phyloP scores from a whole-genome alignment of 2,113 vertebrate species.

The Octodon degus region DNA sequence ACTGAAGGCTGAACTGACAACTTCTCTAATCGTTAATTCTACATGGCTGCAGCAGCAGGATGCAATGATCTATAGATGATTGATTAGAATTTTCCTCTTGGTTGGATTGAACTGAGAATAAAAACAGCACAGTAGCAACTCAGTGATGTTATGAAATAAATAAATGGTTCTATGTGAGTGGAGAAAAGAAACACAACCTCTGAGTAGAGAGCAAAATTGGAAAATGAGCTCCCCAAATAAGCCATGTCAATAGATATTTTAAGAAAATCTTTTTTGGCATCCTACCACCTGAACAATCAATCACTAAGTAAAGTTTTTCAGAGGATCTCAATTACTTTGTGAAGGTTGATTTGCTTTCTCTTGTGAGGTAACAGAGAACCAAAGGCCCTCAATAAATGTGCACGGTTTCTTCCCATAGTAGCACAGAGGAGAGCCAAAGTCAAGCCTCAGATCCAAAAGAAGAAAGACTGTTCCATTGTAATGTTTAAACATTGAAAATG shows the following conservation, averaged over 20 bases:
- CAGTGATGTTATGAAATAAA: constrained; percentile 59
- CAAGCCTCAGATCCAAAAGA: neutral
- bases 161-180: neutral
- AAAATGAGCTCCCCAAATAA: neutral
- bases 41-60: neutral
- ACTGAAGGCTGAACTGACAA: constrained; percentile 12
- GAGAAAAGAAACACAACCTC: constrained; percentile 30
- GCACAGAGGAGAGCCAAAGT: neutral
- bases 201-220: neutral
- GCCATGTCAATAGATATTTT: constrained; percentile 32
- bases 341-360: neutral
- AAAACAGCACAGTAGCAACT: constrained; percentile 35
- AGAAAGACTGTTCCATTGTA: neutral
- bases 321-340: neutral
- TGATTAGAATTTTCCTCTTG: constrained; percentile 66
- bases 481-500: neutral
- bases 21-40: constrained; percentile 31
- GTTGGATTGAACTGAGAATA: constrained; percentile 50
- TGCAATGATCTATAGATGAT: constrained; percentile 53
- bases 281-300: neutral
- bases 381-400: neutral
- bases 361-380: neutral
- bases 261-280: constrained; percentile 32
- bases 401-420: neutral
- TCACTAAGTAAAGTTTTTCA: neutral